phyloP scores from a whole-genome alignment of 2,888 invertebrate genomes.

The Enoplolaimus lenunculus region DNA sequence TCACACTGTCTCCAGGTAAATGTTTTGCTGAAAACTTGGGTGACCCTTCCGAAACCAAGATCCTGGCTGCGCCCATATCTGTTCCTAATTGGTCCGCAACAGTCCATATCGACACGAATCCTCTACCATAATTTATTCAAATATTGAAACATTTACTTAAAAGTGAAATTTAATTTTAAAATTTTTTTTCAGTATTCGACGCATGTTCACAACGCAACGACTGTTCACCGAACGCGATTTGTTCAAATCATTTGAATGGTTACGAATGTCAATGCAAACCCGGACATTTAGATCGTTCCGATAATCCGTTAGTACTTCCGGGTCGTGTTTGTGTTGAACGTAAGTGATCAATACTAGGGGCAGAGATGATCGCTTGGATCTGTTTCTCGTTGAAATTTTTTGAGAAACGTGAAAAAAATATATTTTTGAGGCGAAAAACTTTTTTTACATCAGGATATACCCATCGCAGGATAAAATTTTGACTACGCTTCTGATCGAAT shows the following conservation, averaged over 20 bases:
- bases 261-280: conserved; percentile 36
- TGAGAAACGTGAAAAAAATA: too few species aligned
- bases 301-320: conserved; percentile 32
- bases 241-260: conserved; percentile 36
- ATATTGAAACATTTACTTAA: neutral
- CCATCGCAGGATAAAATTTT: too few species aligned
- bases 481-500: too few species aligned
- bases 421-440: too few species aligned
- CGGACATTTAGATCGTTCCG: conserved; percentile 22
- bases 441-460: too few species aligned
- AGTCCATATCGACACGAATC: neutral
- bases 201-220: conserved; percentile 30
- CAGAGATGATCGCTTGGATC: too few species aligned
- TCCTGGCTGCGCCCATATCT: too few species aligned
- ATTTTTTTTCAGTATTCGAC: conserved; percentile 28
- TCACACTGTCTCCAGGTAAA: too few species aligned
- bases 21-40: too few species aligned
- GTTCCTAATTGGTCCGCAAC: too few species aligned
- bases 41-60: too few species aligned
- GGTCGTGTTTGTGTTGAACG: conserved; percentile 37
- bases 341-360: conserved; percentile 26
- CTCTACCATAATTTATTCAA: neutral
- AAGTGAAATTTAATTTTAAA: neutral
- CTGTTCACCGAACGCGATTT: conserved; percentile 35
- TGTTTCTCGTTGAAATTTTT: too few species aligned